These are phyloP conservation scores for Crepidodera aurea DNA, from an alignment of 2,888 invertebrate genomes.

Conservation along the genomic window DNA sequence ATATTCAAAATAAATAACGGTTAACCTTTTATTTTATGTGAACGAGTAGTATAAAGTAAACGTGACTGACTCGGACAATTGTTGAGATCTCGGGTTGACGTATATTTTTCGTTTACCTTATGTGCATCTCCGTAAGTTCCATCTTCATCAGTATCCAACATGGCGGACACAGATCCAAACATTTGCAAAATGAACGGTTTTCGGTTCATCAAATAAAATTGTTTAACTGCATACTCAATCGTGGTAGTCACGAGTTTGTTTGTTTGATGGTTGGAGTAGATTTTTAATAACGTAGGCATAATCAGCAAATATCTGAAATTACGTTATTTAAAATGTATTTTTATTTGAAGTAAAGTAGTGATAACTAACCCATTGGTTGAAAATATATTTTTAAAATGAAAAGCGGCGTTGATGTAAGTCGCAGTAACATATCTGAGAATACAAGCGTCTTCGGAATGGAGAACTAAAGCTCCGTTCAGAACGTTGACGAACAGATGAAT, in stretches of 20 bases:
- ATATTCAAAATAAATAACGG: too few relatives aligned
- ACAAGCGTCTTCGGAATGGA: constrained; percentile 96
- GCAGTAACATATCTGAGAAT: constrained; percentile 96
- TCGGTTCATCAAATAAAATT: constrained; percentile 96
- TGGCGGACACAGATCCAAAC: constrained; percentile 98
- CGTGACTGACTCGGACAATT: too few relatives aligned
- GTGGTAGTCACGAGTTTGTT: constrained; percentile 94
- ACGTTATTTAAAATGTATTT: too few relatives aligned
- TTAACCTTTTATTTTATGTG: too few relatives aligned
- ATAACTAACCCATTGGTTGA: constrained; percentile 88
- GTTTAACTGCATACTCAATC: constrained; percentile 97
- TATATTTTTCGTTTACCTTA: too few relatives aligned
- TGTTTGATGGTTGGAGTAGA: constrained; percentile 97
- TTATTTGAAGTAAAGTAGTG: not conserved
- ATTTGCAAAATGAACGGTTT: constrained; percentile 98
- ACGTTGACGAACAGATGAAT: constrained; percentile 98
- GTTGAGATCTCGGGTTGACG: too few relatives aligned
- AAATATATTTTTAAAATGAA: constrained; percentile 98
- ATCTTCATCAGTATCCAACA: constrained; percentile 90
- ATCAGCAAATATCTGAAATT: constrained; percentile 84
- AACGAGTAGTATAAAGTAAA: too few relatives aligned
- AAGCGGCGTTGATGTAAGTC: constrained; percentile 96
- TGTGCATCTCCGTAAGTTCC: constrained; percentile 91
- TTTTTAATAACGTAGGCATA: constrained; percentile 95
- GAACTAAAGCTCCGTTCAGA: constrained; percentile 92